These are phyloP conservation scores for Eumeta japonica DNA, from an alignment of 1,140 invertebrate genomes.

Conservation along the genomic window DNA sequence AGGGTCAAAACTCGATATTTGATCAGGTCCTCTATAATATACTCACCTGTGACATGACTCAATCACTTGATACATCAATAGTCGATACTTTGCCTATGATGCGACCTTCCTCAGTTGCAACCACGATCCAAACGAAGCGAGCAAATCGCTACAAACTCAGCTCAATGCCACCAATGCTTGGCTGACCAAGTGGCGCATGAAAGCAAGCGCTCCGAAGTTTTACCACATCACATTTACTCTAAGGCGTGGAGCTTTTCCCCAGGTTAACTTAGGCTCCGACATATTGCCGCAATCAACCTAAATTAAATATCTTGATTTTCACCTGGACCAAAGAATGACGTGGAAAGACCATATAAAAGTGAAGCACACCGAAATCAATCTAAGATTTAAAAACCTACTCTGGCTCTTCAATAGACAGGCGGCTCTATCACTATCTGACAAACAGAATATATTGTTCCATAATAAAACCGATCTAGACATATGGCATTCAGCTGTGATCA, in stretches of 20 bases:
- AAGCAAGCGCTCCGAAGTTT: no score
- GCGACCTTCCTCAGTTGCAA: no score
- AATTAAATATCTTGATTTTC: slow-evolving; percentile 2
- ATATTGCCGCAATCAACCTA: slow-evolving; percentile 1
- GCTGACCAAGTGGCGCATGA: slow-evolving; percentile 2
- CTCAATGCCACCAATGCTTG: slow-evolving; percentile 1
- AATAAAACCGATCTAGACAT: slow-evolving; percentile 2
- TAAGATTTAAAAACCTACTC: slow-evolving; percentile 1
- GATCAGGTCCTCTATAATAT: no score
- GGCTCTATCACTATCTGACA: neutral
- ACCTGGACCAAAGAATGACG: slow-evolving; percentile 2
- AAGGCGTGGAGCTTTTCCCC: slow-evolving; percentile 2
- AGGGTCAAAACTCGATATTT: no score
- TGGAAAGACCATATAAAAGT: slow-evolving; percentile 2
- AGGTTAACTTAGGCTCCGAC: neutral
- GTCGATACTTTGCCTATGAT: no score
- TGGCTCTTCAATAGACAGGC: slow-evolving; percentile 3
- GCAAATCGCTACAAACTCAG: neutral
- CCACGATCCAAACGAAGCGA: no score
- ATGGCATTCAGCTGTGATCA: slow-evolving; percentile 1
- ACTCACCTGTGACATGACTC: no score
- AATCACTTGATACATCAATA: no score
- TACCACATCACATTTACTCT: slow-evolving; percentile 3
- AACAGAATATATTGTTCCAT: slow-evolving; percentile 3
- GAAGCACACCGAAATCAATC: neutral